Base-by-base conservation (phyloP, 2,888 invertebrate genomes). In the Lepeophtheirus nordmannii region DNA sequence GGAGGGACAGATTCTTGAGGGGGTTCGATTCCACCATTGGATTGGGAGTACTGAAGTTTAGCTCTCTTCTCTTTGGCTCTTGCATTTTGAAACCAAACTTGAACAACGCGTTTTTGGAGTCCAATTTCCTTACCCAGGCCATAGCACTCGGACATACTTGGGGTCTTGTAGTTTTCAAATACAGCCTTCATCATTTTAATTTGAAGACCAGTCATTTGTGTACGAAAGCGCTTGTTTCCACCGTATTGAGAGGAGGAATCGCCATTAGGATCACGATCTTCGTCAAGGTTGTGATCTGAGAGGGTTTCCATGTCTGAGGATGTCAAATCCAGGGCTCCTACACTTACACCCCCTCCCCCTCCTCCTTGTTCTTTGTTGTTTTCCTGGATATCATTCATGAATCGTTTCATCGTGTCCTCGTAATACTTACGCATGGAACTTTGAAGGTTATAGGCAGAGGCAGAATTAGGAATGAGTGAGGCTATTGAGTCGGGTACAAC, bases 71-170 rank as follows among this genome's bases (percentile, higher is more conserved):
- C 96, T 81, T 97, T 97, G 73, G 96, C 97, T 72, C 97, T 82
- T 56, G 96, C 94, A 77, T 98, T 98, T 81, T 98, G 97, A 78
- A 97, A 98, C 90, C 91, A 92, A 73, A 91, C 81, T 76, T 80
- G 77, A 71, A 89, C 85, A 59, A 94, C 93, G 69, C 94, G 83
- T 77, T 94, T 96, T 58, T 89, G 89, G 70, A 96, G 81, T 64
- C 92, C 92, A 72, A 96, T 91, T 76, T 92, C 90, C 63, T 86
- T 81, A 40, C 94, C 94, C 69, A 96, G 82, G 80, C 87, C 85
- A 76, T 93, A 92, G 77, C 94, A 96, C 78, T 96, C 94, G 41
- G 89, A 86, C 93, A 94, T 94, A 62, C 93, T 92, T 38, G 96
- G 96, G 64, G 94, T 94, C 78, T 93, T 93, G 79, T 93, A 93